Evolutionary conservation across 2,797 vertebrate genomes (phyloP).

Genomic region (Catharus ustulatus): DNA sequence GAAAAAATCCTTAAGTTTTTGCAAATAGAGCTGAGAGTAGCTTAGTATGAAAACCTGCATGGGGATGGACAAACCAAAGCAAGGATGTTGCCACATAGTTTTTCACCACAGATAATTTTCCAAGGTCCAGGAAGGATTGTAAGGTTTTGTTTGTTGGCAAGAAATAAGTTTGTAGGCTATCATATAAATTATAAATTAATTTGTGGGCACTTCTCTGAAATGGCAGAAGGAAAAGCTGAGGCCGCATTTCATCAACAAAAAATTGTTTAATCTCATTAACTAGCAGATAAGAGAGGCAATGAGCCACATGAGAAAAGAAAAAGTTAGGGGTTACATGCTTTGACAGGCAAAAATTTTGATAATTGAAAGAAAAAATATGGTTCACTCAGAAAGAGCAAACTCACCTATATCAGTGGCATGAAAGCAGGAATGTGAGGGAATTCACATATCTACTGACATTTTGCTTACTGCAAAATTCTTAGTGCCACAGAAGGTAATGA

Average conservation of each 20-base stretch:
- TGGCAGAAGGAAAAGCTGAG: not conserved
- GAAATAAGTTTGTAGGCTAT: not conserved
- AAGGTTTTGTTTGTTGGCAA: not conserved
- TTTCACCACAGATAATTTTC: not conserved
- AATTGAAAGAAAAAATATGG: not conserved
- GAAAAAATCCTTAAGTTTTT: not conserved
- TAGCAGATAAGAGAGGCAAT: not conserved
- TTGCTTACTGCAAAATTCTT: slow-evolving; percentile 23
- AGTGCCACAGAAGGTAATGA: slow-evolving; percentile 25
- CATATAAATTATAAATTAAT: not conserved
- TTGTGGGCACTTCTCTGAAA: not conserved
- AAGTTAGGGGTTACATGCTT: not conserved
- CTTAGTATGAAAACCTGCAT: not conserved
- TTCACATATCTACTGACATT: slow-evolving; percentile 14
- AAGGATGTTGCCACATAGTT: not conserved
- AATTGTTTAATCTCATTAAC: not conserved
- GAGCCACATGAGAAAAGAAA: not conserved
- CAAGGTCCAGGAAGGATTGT: rapidly evolving
- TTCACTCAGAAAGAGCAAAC: not conserved
- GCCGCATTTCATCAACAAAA: not conserved
- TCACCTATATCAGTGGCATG: not conserved
- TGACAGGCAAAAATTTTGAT: not conserved
- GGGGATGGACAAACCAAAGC: not conserved
- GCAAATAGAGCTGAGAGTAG: not conserved
- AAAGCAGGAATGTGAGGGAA: not conserved